These are phyloP conservation scores for Meteorus cinctellus DNA, from an alignment of 2,888 invertebrate species.

Conservation along the genomic window DNA sequence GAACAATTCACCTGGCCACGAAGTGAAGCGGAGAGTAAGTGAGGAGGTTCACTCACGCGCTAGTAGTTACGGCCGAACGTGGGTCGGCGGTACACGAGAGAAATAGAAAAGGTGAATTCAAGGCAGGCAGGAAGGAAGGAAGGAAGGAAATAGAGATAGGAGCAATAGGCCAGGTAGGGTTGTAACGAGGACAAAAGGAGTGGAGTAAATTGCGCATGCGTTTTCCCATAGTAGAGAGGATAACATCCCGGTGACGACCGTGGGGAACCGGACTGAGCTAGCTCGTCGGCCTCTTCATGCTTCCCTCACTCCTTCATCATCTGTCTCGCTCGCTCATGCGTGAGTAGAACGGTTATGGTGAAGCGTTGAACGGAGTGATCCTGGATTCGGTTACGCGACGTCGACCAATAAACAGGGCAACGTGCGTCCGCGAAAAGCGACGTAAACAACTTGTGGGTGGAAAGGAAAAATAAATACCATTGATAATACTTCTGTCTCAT, in stretches of 20 bases:
- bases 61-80: conserved; percentile 23
- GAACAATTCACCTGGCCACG: conserved; percentile 17
- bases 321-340: conserved; percentile 15
- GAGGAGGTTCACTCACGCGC: conserved; percentile 13
- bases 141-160: conserved; percentile 36
- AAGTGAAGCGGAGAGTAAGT: conserved; percentile 1
- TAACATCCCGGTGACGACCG: conserved; percentile 62
- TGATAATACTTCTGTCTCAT: neutral
- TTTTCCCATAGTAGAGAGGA: conserved; percentile 62
- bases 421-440: conserved; percentile 12
- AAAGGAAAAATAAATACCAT: neutral
- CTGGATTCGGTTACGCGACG: neutral
- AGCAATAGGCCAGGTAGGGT: conserved; percentile 30
- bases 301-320: conserved; percentile 20
- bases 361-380: neutral
- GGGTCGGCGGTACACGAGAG: conserved; percentile 19
- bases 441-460: conserved; percentile 13
- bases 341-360: conserved; percentile 17
- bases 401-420: neutral
- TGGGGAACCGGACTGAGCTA: conserved; percentile 72
- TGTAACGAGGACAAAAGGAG: conserved; percentile 56
- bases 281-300: conserved; percentile 58
- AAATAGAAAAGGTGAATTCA: conserved; percentile 35
- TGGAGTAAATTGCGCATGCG: conserved; percentile 63
- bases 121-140: conserved; percentile 36